Conservation (phyloP, 1,140 invertebrate species). For the Magallana angulata region DNA sequence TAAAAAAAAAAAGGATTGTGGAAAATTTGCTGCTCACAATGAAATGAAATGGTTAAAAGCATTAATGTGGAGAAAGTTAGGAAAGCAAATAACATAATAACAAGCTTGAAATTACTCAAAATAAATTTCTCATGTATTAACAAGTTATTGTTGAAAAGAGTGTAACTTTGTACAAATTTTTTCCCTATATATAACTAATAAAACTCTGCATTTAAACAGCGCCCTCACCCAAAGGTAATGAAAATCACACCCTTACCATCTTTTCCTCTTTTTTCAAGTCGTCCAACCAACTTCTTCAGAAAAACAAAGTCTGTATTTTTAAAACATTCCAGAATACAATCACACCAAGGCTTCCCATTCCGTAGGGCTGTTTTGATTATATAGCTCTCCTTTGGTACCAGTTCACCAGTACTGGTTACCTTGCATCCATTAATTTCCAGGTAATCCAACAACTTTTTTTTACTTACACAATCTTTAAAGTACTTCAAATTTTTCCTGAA, state of each 20-base stretch:
- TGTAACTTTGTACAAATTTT: too few relatives aligned
- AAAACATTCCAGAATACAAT: background rate
- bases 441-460: background rate
- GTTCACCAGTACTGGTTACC: background rate
- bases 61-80: too few relatives aligned
- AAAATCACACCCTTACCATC: background rate
- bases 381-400: slow-evolving; percentile 1
- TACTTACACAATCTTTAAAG: background rate
- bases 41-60: too few relatives aligned
- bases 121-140: too few relatives aligned
- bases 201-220: too few relatives aligned
- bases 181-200: too few relatives aligned
- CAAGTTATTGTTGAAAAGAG: too few relatives aligned
- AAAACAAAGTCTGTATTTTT: background rate
- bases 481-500: background rate
- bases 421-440: background rate
- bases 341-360: background rate
- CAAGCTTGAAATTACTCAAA: too few relatives aligned
- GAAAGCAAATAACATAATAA: too few relatives aligned
- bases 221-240: too few relatives aligned
- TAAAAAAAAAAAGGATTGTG: too few relatives aligned
- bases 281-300: background rate
- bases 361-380: background rate
- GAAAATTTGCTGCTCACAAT: too few relatives aligned
- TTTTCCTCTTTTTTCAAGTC: background rate